These are phyloP conservation scores for Ctenosaura bakeri DNA, from an alignment of 2,797 vertebrate species.

Conservation along the genomic window DNA sequence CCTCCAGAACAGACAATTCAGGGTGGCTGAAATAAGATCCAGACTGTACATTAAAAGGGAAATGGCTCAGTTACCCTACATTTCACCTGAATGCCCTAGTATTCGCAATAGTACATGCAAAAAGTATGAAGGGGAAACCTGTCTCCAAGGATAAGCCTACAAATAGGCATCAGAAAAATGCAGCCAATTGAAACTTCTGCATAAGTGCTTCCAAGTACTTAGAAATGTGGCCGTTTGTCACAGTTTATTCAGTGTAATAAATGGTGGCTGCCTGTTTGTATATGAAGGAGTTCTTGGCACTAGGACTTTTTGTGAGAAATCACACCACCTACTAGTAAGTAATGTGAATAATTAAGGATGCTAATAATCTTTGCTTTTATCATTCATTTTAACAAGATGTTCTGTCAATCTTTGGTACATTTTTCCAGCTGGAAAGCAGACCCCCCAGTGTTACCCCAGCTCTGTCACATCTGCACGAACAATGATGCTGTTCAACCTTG, in stretches of 20 bases:
- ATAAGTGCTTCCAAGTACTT: not conserved
- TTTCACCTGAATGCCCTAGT: not conserved
- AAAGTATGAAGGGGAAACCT: not conserved
- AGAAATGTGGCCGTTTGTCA: not conserved
- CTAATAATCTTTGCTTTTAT: not conserved
- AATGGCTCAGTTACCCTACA: not conserved
- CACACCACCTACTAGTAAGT: not conserved
- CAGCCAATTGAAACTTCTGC: not conserved
- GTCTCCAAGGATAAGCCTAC: not conserved
- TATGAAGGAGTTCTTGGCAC: not conserved
- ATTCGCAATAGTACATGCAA: not conserved
- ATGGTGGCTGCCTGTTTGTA: not conserved
- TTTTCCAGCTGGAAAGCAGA: conserved; percentile 91
- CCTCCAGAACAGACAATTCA: not conserved
- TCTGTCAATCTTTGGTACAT: not conserved
- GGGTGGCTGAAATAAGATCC: not conserved
- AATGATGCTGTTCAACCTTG: conserved; percentile 98
- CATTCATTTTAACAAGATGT: not conserved
- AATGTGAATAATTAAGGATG: not conserved
- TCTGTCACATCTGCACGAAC: conserved; percentile 92
- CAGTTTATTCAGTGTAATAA: not conserved
- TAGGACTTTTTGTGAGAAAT: not conserved
- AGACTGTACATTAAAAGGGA: not conserved
- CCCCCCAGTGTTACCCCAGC: conserved; percentile 94
- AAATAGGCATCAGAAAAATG: not conserved